Base-by-base conservation (phyloP, 2,888 invertebrate genomes). In the Noctua janthe region DNA sequence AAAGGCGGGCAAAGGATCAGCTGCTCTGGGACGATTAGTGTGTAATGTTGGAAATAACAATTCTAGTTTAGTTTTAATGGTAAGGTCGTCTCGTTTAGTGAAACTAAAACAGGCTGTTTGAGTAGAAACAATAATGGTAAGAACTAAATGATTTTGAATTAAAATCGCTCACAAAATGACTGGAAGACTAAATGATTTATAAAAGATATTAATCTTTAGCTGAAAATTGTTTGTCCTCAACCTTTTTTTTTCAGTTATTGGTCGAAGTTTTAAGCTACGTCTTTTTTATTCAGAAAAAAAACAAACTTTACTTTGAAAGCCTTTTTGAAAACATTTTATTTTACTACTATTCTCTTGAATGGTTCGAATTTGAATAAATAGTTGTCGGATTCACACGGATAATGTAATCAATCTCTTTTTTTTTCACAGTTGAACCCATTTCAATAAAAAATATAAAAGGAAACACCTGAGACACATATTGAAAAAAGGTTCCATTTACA, bases 1-100 rank as follows among this genome's bases (percentile, higher is more conserved):
- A 43, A n/a, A 51, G 11, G 11, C 11, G 51, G n/a, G 8, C 8
- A 11, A 13, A 59, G n/a, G 72, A 59, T 72, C 59, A 72, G 20
- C 49, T 71, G 13, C 23, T 59, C 51, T 29, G 20, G n/a, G 47
- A 69, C 43, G 20, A 74, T 81, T 69, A 69, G 74, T 62, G 51
- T 43, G 35, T 70, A 70, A 81, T 82, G 29, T 39, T 49, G 7
- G 49, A 3, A 29, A 56, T 82, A 82, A 82, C 83, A 56, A 71
- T 81, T 67, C 39, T n/a, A 51, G 54, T 82, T 75, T 13, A 56
- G 70, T 81, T 74, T 51, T 29, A 82, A 66, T 64, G 64, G 29
- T 7, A 29, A 49, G 39, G 29, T 69, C 17, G 23, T 17, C 23
- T 39, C 54, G 23, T 56, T 62, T 20, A 59, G 43, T 54, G 13